phyloP scores from a whole-genome alignment of 2,113 vertebrate genomes.

The Dendrocopos noguchii region DNA sequence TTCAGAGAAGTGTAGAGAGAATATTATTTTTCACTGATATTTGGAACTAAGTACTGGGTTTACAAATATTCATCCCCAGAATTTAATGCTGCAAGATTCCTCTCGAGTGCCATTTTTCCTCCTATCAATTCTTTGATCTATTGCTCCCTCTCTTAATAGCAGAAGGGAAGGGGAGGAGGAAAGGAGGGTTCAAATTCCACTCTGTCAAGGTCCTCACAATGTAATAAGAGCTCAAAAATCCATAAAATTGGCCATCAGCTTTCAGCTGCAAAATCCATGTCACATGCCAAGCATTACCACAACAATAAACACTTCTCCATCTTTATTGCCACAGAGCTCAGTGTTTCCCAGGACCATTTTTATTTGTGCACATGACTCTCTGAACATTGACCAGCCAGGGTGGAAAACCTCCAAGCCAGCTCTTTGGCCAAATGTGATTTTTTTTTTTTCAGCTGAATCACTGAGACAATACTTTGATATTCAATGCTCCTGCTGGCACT shows the following conservation, averaged over 20 bases:
- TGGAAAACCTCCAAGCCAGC: conserved; percentile 40
- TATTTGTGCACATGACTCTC: conserved; percentile 10
- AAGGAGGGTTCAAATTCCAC: background rate
- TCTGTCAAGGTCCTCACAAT: background rate
- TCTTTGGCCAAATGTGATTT: conserved; percentile 6
- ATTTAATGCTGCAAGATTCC: background rate
- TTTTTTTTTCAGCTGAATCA: background rate
- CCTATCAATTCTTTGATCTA: background rate
- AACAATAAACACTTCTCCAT: conserved; percentile 4
- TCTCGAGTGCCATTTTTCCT: background rate
- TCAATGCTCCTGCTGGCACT: background rate
- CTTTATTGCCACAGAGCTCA: background rate
- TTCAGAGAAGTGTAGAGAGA: background rate
- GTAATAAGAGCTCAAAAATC: conserved; percentile 43
- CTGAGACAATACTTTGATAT: background rate
- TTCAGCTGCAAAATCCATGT: background rate
- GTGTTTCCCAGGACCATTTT: conserved; percentile 19
- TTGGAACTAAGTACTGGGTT: background rate
- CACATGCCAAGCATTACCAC: background rate
- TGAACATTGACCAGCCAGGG: background rate
- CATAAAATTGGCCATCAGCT: conserved; percentile 1
- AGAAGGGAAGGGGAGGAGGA: background rate
- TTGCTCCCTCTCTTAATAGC: background rate
- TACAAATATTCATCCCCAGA: background rate
- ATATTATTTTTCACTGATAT: background rate